A percentile compares a stretch with the other conserved stretches of the same genome.
Conservation (phyloP, 2,888 invertebrate genomes). For the Erebia epiphron region DNA sequence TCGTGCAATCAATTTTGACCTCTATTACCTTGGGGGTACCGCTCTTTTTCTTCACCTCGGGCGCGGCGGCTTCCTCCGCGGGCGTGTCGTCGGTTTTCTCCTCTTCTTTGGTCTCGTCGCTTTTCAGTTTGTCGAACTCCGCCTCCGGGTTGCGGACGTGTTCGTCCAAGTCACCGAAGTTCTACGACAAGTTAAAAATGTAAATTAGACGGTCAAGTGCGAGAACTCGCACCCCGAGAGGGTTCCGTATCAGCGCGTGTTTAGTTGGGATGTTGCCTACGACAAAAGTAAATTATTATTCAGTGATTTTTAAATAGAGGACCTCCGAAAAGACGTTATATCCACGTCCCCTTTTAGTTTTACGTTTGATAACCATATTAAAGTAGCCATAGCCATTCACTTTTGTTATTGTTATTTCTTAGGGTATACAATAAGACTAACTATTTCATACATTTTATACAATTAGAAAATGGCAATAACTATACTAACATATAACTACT, state of each 20-base stretch:
- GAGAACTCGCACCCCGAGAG: neutral
- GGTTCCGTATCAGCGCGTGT: neutral
- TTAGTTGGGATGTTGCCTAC: neutral
- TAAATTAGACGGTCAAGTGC: neutral
- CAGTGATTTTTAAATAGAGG: too few relatives aligned
- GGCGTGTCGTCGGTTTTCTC: conserved; percentile 55
- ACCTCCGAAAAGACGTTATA: too few relatives aligned
- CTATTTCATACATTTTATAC: too few relatives aligned
- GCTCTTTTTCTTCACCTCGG: conserved; percentile 71
- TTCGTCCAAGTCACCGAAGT: conserved; percentile 79
- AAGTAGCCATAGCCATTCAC: too few relatives aligned
- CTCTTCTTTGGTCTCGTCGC: conserved; percentile 65
- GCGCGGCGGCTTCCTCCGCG: conserved; percentile 54
- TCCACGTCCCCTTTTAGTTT: too few relatives aligned
- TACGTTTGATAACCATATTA: too few relatives aligned
- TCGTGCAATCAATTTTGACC: conserved; percentile 19
- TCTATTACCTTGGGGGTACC: conserved; percentile 69
- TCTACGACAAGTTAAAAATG: conserved; percentile 51
- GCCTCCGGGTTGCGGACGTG: conserved; percentile 84
- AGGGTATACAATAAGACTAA: too few relatives aligned
- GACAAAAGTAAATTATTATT: neutral
- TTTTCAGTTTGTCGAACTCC: conserved; percentile 88
- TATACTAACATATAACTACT: too few relatives aligned
- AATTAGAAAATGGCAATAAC: too few relatives aligned
- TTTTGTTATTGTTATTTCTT: too few relatives aligned